Conservation (phyloP, 1,140 invertebrate genomes). For the Cecropterus lyciades region DNA sequence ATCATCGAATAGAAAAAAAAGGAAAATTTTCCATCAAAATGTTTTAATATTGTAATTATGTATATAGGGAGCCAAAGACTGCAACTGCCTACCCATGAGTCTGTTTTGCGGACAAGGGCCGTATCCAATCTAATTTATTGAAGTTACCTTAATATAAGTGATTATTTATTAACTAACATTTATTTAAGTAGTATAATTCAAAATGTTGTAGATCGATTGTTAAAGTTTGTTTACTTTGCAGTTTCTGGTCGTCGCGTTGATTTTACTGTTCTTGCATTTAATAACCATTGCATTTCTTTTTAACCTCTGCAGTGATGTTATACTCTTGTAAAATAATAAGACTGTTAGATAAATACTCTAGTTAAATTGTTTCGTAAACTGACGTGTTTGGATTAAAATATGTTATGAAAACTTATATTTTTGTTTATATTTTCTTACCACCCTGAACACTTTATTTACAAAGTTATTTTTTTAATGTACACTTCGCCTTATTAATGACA, state of each 20-base stretch:
- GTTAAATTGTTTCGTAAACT: constrained; percentile 67
- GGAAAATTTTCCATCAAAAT: constrained; percentile 52
- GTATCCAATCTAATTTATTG: constrained; percentile 69
- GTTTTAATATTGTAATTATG: constrained; percentile 55
- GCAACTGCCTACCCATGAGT: constrained; percentile 62
- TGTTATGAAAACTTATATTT: constrained; percentile 50
- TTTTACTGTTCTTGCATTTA: constrained; percentile 61
- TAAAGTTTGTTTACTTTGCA: constrained; percentile 30
- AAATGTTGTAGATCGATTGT: constrained; percentile 35
- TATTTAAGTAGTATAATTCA: constrained; percentile 52
- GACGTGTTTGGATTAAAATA: constrained; percentile 69
- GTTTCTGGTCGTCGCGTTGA: constrained; percentile 33
- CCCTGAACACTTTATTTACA: too few relatives aligned
- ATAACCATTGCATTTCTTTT: constrained; percentile 72
- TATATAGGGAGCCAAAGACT: constrained; percentile 79
- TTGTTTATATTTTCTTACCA: constrained; percentile 37
- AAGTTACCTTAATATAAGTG: constrained; percentile 79
- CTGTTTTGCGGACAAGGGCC: constrained; percentile 50
- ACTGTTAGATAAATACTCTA: constrained; percentile 82
- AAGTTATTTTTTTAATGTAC: too few relatives aligned
- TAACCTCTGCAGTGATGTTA: constrained; percentile 64
- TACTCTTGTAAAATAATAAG: constrained; percentile 81
- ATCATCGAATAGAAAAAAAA: constrained; percentile 70
- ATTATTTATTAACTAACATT: constrained; percentile 78
- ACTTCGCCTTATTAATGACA: too few relatives aligned